These are phyloP conservation scores for Cosmia trapezina DNA, from an alignment of 2,888 invertebrate genomes.

Conservation along the genomic window DNA sequence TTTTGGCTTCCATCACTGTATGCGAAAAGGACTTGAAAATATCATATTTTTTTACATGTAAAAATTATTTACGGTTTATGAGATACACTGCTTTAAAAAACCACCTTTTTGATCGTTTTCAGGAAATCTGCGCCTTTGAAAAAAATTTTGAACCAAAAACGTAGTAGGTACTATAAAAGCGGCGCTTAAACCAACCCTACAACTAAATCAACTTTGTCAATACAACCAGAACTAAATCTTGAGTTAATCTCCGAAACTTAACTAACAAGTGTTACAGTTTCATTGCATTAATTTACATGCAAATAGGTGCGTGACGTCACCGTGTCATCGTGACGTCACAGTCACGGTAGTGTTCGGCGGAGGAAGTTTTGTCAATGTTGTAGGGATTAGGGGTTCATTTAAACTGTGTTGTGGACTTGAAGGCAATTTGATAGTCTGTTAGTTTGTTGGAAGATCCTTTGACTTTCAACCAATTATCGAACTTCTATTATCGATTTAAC, in stretches of 20 bases:
- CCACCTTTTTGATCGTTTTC: too few relatives aligned
- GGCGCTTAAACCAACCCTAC: not conserved
- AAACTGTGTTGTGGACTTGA: not conserved
- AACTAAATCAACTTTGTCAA: slow-evolving; percentile 22
- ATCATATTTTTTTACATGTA: too few relatives aligned
- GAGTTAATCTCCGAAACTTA: slow-evolving; percentile 39
- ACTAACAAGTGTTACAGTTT: slow-evolving; percentile 42
- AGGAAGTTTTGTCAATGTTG: slow-evolving; percentile 20
- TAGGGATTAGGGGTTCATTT: slow-evolving; percentile 23
- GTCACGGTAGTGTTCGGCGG: not conserved
- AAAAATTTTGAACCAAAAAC: not conserved
- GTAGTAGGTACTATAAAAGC: not conserved
- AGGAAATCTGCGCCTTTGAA: too few relatives aligned
- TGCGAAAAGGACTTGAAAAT: too few relatives aligned
- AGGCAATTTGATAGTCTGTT: not conserved
- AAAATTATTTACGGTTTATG: too few relatives aligned
- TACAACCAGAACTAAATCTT: slow-evolving; percentile 33
- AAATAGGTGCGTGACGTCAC: slow-evolving; percentile 56
- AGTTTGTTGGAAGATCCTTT: not conserved
- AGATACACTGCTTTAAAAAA: too few relatives aligned
- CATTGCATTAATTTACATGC: slow-evolving; percentile 57
- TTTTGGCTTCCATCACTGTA: too few relatives aligned
- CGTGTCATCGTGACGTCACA: slow-evolving; percentile 29
- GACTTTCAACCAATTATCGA: not conserved
- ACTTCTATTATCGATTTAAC: not conserved